These are phyloP conservation scores for Pseudolaguvia tuberculata DNA, from an alignment of 2,113 vertebrate genomes.

Conservation along the genomic window DNA sequence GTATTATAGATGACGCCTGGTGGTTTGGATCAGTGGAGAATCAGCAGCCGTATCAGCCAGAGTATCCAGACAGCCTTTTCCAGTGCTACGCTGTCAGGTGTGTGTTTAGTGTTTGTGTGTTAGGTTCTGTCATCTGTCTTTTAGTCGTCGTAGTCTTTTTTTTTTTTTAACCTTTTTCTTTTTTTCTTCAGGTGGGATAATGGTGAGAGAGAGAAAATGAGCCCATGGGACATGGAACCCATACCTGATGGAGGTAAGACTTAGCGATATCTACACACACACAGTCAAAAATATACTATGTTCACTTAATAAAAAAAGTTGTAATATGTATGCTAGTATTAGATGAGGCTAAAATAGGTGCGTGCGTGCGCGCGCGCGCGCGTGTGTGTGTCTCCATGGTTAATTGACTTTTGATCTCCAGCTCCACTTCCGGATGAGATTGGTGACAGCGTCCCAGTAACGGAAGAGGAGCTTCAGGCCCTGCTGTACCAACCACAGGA, in stretches of 20 bases:
- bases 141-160: neutral
- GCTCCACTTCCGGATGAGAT: constrained; percentile 82
- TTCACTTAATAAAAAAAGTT: too few species aligned
- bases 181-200: constrained; percentile 87
- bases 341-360: too few species aligned
- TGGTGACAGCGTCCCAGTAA: constrained; percentile 87
- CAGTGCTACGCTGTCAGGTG: constrained; percentile 97
- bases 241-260: constrained; percentile 91
- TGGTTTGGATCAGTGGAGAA: constrained; percentile 95
- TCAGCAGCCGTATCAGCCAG: constrained; percentile 90
- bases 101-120: neutral
- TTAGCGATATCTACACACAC: too few species aligned
- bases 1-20: constrained; percentile 97
- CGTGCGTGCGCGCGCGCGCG: too few species aligned
- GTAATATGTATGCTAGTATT: too few species aligned
- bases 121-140: neutral
- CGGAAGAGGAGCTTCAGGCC: constrained; percentile 84
- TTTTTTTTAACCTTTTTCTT: neutral
- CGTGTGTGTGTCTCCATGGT: too few species aligned
- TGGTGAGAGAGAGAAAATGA: constrained; percentile 92
- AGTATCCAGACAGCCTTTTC: constrained; percentile 96
- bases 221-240: constrained; percentile 98
- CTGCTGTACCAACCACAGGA: constrained; percentile 91
- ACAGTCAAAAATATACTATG: too few species aligned
- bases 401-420: constrained; percentile 40